phyloP scores from a whole-genome alignment of 1,140 invertebrate genomes.

The Drosophila bipectinata region DNA sequence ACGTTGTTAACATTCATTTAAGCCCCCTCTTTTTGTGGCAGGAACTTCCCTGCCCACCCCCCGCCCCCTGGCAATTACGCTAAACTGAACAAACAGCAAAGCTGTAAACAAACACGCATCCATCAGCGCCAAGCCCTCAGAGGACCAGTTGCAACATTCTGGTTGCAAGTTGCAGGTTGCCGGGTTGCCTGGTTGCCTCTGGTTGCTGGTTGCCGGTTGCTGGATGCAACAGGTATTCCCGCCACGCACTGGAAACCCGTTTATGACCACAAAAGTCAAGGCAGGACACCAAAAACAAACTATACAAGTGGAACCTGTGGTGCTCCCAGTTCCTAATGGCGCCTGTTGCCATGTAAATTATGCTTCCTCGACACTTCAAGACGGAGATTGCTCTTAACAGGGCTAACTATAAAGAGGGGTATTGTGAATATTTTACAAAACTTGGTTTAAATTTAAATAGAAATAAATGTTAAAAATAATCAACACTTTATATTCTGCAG shows the following conservation, averaged over 20 bases:
- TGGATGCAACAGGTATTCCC: conserved; percentile 60
- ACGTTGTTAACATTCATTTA: conserved; percentile 81
- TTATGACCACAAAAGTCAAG: conserved; percentile 16
- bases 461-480: too few species aligned
- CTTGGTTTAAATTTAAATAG: neutral
- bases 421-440: neutral
- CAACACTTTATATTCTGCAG: too few species aligned
- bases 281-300: neutral
- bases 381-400: neutral
- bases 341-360: conserved; percentile 83
- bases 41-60: conserved; percentile 9
- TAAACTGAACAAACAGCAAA: conserved; percentile 82
- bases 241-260: conserved; percentile 49
- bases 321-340: conserved; percentile 48
- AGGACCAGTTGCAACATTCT: conserved; percentile 30
- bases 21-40: conserved; percentile 25
- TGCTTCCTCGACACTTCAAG: conserved; percentile 76
- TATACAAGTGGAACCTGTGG: conserved; percentile 13
- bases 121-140: conserved; percentile 52
- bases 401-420: neutral
- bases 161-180: conserved; percentile 3
- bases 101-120: conserved; percentile 82
- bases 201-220: neutral
- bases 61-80: conserved; percentile 68
- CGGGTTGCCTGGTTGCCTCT: neutral